Base-by-base conservation (phyloP, 2,113 vertebrate genomes). In the Hypanus sabinus region DNA sequence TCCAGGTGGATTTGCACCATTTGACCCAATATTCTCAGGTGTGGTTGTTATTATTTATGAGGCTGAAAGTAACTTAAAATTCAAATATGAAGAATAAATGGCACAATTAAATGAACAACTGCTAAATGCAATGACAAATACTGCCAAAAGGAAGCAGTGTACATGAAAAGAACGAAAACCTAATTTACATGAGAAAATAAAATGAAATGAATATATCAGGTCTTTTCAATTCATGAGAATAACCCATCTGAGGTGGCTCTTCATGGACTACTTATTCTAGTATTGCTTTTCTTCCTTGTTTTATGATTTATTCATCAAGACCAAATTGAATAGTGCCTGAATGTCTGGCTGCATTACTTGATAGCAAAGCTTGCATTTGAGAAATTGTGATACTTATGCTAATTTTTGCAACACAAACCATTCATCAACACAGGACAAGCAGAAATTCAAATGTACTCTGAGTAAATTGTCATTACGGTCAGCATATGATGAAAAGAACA, bases 221-320 rank as follows among this genome's bases (percentile, higher is more conserved):
- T 93, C 68, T 93, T 93, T 73, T 27, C 91, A 93, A 93, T 93
- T 93, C 91, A 93, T 38, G 68, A 55, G 91, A 73, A 93, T 73
- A 55, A 73, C 38, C 24, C 65, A 93, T 46, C 36, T 93, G 38
- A 93, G 91, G 33, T 93, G 60, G 38, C 38, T 93, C 22, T 46
- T 75, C 91, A 93, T 73, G 91, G 91, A 46, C 91, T 93, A 93
- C 71, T 93, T 93, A 93, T 75, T 27, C 73, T 55, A 93, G 91
- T 33, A 93, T 71, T 30, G 36, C 27, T 55, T 55, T 93, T 93
- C 68, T 93, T 93, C 36, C 68, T 75, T 93, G 70, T 71, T 73
- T 75, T 73, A 93, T 93, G 91, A 71, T 93, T 93, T 93, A 93
- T 93, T 93, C 68, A 93, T 93, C 18, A 5, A 71, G 36, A 71